A percentile compares a stretch with the other conserved stretches of the same genome.
Conservation (phyloP, 2,797 vertebrate species). For the Channallabes apus region DNA sequence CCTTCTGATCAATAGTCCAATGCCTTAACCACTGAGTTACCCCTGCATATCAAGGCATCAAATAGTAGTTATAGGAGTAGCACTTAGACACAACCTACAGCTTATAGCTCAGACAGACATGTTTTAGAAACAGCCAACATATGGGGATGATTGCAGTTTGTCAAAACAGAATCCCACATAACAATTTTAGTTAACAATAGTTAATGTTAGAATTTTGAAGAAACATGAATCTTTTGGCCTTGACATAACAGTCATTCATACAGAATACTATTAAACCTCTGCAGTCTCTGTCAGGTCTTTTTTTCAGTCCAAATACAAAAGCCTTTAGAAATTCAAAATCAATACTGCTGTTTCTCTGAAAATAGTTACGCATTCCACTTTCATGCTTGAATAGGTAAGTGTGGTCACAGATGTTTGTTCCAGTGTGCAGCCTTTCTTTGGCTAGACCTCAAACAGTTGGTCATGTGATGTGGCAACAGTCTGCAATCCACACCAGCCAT, state of each 20-base stretch:
- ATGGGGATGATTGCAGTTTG: neutral
- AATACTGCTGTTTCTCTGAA: slow-evolving; percentile 55
- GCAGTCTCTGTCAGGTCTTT: slow-evolving; percentile 54
- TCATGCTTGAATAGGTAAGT: slow-evolving; percentile 19
- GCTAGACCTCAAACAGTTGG: slow-evolving; percentile 2
- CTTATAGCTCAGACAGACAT: neutral
- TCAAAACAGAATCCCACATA: neutral
- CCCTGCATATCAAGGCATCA: no score
- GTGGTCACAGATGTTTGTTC: slow-evolving; percentile 14
- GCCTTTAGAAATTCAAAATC: slow-evolving; percentile 41
- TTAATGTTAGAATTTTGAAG: neutral
- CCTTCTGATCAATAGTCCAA: no score
- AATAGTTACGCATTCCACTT: slow-evolving; percentile 32
- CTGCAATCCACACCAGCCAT: neutral
- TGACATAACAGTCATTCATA: slow-evolving; percentile 39
- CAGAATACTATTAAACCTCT: slow-evolving; percentile 54
- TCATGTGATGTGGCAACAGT: neutral
- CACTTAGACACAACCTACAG: neutral
- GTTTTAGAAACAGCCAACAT: neutral
- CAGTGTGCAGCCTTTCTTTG: slow-evolving; percentile 17
- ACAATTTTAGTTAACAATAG: slow-evolving; percentile 13
- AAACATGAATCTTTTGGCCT: neutral
- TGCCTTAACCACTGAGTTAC: no score
- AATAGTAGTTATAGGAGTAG: neutral
- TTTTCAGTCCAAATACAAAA: slow-evolving; percentile 35